Percentiles rank a stretch among this genome's conserved stretches.
Conservation (phyloP, 1,140 invertebrate species). For the Danaus melanippus region DNA sequence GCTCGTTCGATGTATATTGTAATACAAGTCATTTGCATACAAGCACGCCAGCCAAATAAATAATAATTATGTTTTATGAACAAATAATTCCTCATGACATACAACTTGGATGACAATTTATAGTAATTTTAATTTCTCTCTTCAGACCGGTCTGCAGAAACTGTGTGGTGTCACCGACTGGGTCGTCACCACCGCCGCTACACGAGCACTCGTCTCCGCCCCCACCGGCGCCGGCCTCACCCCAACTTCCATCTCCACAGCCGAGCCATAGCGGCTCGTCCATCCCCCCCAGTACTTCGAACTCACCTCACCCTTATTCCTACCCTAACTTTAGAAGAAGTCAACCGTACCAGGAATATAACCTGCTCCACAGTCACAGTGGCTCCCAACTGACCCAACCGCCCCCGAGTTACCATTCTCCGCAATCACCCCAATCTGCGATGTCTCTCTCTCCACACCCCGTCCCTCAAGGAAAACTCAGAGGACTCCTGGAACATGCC, state of each 20-base stretch:
- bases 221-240: constrained; percentile 42
- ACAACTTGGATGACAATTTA: not conserved
- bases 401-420: constrained; percentile 47
- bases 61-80: constrained; percentile 2
- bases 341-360: constrained; percentile 43
- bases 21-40: too few relatives aligned
- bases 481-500: constrained; percentile 68
- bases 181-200: constrained; percentile 52
- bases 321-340: constrained; percentile 49
- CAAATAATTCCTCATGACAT: too few relatives aligned
- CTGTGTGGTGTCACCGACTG: constrained; percentile 68
- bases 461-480: constrained; percentile 62
- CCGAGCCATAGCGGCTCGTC: constrained; percentile 54
- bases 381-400: constrained; percentile 45
- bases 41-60: constrained; percentile 6
- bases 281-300: constrained; percentile 49
- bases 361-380: constrained; percentile 40
- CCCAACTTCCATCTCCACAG: constrained; percentile 43
- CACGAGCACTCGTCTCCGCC: constrained; percentile 51
- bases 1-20: too few relatives aligned
- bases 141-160: constrained; percentile 75
- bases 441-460: constrained; percentile 67
- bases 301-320: constrained; percentile 51
- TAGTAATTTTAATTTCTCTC: constrained; percentile 23
- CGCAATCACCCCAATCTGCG: constrained; percentile 53